Evolutionary conservation across 2,888 invertebrate genomes (phyloP).

Genomic region (Gastracanthus pulcherrimus): DNA sequence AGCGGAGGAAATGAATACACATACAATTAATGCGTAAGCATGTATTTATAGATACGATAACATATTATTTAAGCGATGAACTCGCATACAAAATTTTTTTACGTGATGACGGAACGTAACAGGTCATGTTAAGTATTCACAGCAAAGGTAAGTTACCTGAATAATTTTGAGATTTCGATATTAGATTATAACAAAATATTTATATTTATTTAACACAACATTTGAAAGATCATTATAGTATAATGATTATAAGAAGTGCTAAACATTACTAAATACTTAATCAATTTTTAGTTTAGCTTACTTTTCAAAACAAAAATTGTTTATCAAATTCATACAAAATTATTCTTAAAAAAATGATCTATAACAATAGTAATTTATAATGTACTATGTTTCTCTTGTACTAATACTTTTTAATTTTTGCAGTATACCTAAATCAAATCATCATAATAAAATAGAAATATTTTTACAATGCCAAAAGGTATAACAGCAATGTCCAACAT

Average conservation of each 20-base stretch:
- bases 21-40: constrained; percentile 16
- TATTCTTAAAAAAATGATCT: too few species aligned
- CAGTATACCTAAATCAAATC: background rate
- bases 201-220: constrained; percentile 13
- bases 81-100: constrained; percentile 39
- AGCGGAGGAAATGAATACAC: background rate
- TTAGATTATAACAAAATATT: constrained; percentile 21
- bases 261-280: background rate
- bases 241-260: constrained; percentile 6
- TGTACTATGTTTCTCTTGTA: too few species aligned
- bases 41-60: constrained; percentile 38
- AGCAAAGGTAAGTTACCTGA: constrained; percentile 24
- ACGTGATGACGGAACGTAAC: constrained; percentile 8
- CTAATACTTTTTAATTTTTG: background rate
- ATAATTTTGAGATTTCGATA: constrained; percentile 11
- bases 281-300: background rate
- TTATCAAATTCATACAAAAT: too few species aligned
- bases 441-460: background rate
- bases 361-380: too few species aligned
- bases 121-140: constrained; percentile 17
- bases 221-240: constrained; percentile 17
- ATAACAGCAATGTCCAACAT: constrained; percentile 12
- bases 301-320: background rate
- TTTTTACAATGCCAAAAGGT: background rate
- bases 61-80: constrained; percentile 32